A percentile compares a stretch with the other conserved stretches of the same genome.
These are phyloP conservation scores for Nephrotoma guestfalica DNA, from an alignment of 2,888 invertebrate species.

Conservation along the genomic window DNA sequence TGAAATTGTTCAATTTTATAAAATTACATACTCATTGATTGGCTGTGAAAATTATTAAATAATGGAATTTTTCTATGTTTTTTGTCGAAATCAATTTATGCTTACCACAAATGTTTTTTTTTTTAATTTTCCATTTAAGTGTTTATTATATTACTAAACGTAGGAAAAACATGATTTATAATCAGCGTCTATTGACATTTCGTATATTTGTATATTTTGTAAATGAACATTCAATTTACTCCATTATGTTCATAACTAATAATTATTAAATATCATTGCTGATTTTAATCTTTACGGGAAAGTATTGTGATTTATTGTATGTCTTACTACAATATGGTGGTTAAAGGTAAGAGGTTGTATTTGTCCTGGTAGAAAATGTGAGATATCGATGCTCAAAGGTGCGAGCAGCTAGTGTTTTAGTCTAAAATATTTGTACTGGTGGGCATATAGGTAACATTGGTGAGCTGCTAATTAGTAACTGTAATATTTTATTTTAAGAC, in stretches of 20 bases:
- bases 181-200: background rate
- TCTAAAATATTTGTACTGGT: too few species aligned
- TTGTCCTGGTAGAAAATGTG: too few species aligned
- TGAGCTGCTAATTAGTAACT: too few species aligned
- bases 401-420: too few species aligned
- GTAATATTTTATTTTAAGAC: too few species aligned
- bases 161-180: background rate
- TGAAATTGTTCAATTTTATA: background rate
- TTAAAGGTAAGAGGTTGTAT: too few species aligned
- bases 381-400: too few species aligned
- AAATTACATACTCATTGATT: background rate
- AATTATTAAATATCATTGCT: background rate
- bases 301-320: background rate
- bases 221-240: background rate
- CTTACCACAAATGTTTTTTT: background rate
- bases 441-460: too few species aligned
- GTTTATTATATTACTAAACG: background rate
- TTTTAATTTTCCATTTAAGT: background rate
- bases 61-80: background rate
- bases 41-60: background rate
- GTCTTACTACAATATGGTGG: too few species aligned
- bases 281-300: background rate
- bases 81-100: background rate
- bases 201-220: background rate
- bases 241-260: background rate